Evolutionary conservation across 2,797 vertebrate genomes (phyloP), one percentile per base, ranked within the genome.

Genomic region (Xenops minutus): DNA sequence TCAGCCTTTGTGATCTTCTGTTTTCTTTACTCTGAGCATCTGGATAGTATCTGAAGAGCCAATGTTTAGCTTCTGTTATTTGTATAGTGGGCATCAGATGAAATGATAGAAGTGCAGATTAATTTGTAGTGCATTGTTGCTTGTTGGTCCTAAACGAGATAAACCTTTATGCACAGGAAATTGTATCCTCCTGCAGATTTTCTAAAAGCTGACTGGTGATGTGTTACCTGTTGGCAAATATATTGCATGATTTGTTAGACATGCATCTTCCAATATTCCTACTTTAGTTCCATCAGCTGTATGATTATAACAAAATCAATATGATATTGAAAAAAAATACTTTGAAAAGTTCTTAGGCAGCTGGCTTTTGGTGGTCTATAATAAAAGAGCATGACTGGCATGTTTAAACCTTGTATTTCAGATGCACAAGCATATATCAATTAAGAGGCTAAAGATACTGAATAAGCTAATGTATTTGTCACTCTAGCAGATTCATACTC

Each of bases 281-380:
- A 21, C 8, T 8, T 55, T 92, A 19, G 48, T 64, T 85, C 55
- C 34, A 43, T 87, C 89, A 84, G 51, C 32, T 39, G 13, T 32
- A 52, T 74, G 27, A 68, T 58, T 87, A 96, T 67, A 87, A 52
- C 29, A 74, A 96, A 96, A 94, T 96, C 90, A 90, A 90, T 91
- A 62, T 0, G 1, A 64, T 58, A 79, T 51, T 69, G 39, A 74
- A 93, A 92, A 92, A 84, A 76, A 68, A 43, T 16, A 7, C 16
- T 55, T 22, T 83, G n/a, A 79, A 82, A 92, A 95, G 22, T 58
- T 58, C 39, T 88, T 77, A 90, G 62, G 21, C 48, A 95, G 51
- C 19, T 87, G n/a, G 14, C 26, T 94, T 83, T 89, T 83, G n/a
- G 44, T 88, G 54, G 9, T 72, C 55, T 84, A 9, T 87, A 92